Evolutionary conservation across 2,113 vertebrate genomes (phyloP).

Genomic region (Dascyllus trimaculatus): DNA sequence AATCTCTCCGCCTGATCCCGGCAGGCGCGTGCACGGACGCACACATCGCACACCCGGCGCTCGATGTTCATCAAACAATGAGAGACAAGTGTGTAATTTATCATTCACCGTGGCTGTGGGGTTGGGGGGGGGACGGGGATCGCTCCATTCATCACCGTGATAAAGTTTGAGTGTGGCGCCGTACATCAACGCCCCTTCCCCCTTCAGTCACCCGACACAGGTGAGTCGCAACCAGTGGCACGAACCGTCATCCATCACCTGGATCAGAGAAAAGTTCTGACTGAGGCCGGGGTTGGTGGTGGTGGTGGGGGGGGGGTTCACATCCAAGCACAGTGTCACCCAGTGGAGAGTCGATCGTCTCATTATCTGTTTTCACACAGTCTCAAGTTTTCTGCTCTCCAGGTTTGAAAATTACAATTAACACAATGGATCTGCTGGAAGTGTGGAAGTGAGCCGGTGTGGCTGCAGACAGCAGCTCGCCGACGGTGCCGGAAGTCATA

Average conservation of each 20-base stretch:
- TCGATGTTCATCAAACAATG: slow-evolving; percentile 54
- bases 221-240: slow-evolving; percentile 2
- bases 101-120: slow-evolving; percentile 46
- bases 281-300: neutral
- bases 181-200: slow-evolving; percentile 24
- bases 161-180: slow-evolving; percentile 25
- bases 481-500: too few relatives aligned
- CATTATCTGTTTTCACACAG: too few relatives aligned
- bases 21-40: slow-evolving; percentile 3
- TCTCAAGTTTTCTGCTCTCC: too few relatives aligned
- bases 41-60: slow-evolving; percentile 31
- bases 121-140: neutral
- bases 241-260: slow-evolving; percentile 27
- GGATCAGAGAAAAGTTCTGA: slow-evolving; percentile 12
- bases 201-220: slow-evolving; percentile 14
- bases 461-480: too few relatives aligned
- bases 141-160: slow-evolving; percentile 51
- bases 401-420: too few relatives aligned
- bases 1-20: slow-evolving; percentile 12
- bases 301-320: too few relatives aligned
- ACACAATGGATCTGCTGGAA: too few relatives aligned
- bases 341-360: too few relatives aligned
- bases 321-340: too few relatives aligned
- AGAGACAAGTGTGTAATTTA: slow-evolving; percentile 57
- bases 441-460: too few relatives aligned